Base-by-base conservation (phyloP, 2,888 invertebrate genomes). In the Nomada goodeniana region DNA sequence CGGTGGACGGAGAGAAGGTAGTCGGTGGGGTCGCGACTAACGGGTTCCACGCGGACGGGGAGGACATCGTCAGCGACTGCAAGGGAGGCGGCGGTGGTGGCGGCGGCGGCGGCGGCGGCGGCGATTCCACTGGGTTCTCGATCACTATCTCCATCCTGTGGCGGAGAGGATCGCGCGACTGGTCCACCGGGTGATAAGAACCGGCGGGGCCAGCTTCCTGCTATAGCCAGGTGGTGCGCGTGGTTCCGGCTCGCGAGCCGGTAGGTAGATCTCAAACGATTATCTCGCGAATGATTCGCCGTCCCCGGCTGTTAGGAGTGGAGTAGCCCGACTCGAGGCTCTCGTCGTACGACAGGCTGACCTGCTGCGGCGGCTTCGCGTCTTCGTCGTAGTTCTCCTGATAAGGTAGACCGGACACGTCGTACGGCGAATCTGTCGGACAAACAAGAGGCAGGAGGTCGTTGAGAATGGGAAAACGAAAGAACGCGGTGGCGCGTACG, bases 251-350 rank as follows among this genome's bases (percentile, higher is more conserved):
- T 88, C 93, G 90, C 86, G 92, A 92, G 93, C 93, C 93, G 92
- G 92, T 93, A 75, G 93, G 92, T 89, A 93, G 92, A 84, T 93
- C 93, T 96, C 96, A 97, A 92, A 98, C 98, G 94, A 98, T 98
- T 94, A 98, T 98, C 95, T 98, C 98, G 90, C 98, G 96, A 92
- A 98, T 98, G 94, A 98, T 98, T 93, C 98, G 96, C 89, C 98
- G 96, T 92, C 97, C 97, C 93, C 98, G 96, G 91, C 98, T 98
- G 95, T 98, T 98, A 84, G 98, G 98, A 89, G 98, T 98, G 86
- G 98, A 98, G 94, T 98, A 98, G 73, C 98, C 98, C 84, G 98
- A 98, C 94, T 98, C 98, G 71, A 98, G 95, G 90, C 98, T 98
- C 95, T 98, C 98, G 94, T 98, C 98, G 94, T 98, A 98, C 93